Conservation (phyloP, 1,140 invertebrate genomes). For the Apis mellifera region DNA sequence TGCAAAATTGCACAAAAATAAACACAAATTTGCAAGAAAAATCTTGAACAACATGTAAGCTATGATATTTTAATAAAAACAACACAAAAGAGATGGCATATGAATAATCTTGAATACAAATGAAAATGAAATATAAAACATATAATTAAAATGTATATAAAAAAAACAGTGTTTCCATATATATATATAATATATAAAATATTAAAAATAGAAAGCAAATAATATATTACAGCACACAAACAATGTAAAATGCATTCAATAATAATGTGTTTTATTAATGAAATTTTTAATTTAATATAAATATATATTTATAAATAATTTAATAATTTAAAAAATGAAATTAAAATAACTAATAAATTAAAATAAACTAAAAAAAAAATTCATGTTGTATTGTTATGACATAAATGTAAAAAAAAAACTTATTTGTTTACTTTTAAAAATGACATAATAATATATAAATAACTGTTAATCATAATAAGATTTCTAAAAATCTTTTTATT, state of each 20-base stretch:
- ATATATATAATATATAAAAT: too few relatives aligned
- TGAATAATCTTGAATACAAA: not conserved
- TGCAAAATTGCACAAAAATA: not conserved
- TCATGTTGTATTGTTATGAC: constrained; percentile 38
- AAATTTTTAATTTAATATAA: not conserved
- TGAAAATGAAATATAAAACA: constrained; percentile 23
- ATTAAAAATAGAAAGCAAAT: constrained; percentile 44
- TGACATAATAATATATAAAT: constrained; percentile 7
- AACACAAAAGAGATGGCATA: not conserved
- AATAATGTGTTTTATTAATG: not conserved
- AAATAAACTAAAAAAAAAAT: constrained; percentile 2
- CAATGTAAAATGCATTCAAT: constrained; percentile 60
- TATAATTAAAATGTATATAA: constrained; percentile 15
- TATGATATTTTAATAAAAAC: constrained; percentile 8
- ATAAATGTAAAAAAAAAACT: constrained; percentile 13
- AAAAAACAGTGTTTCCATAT: constrained; percentile 39
- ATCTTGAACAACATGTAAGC: not conserved
- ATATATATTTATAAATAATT: not conserved
- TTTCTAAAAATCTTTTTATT: not conserved
- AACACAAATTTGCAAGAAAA: constrained; percentile 1
- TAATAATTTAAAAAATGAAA: not conserved
- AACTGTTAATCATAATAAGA: constrained; percentile 32
- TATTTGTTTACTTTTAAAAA: constrained; percentile 4
- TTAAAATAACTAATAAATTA: constrained; percentile 9
- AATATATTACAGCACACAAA: constrained; percentile 55